Base-by-base conservation (phyloP, 1,140 invertebrate species). In the Polypedilum vanderplanki region DNA sequence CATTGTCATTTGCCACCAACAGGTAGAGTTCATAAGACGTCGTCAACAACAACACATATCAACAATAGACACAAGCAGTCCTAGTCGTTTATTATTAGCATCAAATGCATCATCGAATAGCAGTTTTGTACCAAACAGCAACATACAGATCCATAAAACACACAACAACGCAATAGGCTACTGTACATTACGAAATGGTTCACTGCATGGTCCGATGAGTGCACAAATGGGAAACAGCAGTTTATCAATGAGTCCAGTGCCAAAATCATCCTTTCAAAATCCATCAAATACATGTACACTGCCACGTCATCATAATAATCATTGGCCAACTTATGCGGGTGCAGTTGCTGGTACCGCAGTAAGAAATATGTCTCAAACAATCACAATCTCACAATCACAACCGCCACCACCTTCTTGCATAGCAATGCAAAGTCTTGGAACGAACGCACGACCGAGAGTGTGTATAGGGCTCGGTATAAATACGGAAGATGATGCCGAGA, bases 31-130 rank as follows among this genome's bases (percentile, higher is more conserved):
- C 79, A 81, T 86, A 74, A 84, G 89, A 77, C 90, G 90, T 80
- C 82, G 89, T 76, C 89, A 91, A 77, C 87, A 90, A 77, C 89
- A 91, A 78, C 87, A 90, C 79, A 87, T 92, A 78, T 91, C 90
- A 75, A 92, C 90, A 75, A 92, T 92, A 79, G 90, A 91, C 79
- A 90, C 90, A n/a, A 81, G 77, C 20, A 83, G 82, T 73, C 88
- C 89, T 10, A 87, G 87, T 70, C 83, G 89, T 77, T 86, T 84
- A 79, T 80, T 89, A 15, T 78, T 89, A 73, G 85, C 64, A 17
- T 67, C 78, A 7, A 89, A 81, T 83, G 84, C 79, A 74, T 83
- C 80, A 77, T 81, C 81, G 80, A 83, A 79, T 75, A 83, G 78
- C 24, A 78, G 79, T 33, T 64, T 80, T 3, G 77, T 78, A 40